These are phyloP conservation scores for Esox masquinongy DNA, from an alignment of 2,797 vertebrate genomes.

Conservation along the genomic window DNA sequence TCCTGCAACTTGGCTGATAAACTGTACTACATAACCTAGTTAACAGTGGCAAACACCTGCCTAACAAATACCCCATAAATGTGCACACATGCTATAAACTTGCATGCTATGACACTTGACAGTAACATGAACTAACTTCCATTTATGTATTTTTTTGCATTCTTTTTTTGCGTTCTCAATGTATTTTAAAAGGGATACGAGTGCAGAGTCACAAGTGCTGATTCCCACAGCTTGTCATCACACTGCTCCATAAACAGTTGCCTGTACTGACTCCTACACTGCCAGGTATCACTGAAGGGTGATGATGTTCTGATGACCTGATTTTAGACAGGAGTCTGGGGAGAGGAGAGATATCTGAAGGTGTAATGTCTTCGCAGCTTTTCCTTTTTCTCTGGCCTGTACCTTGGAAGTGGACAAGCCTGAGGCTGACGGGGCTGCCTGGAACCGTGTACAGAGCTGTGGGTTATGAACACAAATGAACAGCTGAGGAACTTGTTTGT, in stretches of 20 bases:
- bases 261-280: not conserved
- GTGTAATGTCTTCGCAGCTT: not conserved
- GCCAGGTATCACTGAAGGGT: not conserved
- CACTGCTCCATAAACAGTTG: not conserved
- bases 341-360: conserved; percentile 4
- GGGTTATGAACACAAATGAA: not conserved
- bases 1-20: not conserved
- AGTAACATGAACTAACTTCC: not conserved
- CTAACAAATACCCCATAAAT: not conserved
- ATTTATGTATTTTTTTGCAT: not conserved
- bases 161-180: too few relatives aligned
- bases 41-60: not conserved
- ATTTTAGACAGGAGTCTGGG: not conserved
- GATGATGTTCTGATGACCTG: conserved; percentile 16
- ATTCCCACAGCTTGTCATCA: not conserved
- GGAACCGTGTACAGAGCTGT: not conserved
- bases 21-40: not conserved
- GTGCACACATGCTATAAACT: too few relatives aligned
- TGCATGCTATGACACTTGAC: not conserved
- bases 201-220: too few relatives aligned
- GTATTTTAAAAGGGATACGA: too few relatives aligned
- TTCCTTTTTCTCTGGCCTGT: not conserved
- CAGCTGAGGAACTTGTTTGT: not conserved
- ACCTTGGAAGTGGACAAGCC: not conserved
- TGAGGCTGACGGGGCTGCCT: not conserved